Evolutionary conservation across 2,113 vertebrate genomes (phyloP).

Genomic region (Nerophis lumbriciformis): DNA sequence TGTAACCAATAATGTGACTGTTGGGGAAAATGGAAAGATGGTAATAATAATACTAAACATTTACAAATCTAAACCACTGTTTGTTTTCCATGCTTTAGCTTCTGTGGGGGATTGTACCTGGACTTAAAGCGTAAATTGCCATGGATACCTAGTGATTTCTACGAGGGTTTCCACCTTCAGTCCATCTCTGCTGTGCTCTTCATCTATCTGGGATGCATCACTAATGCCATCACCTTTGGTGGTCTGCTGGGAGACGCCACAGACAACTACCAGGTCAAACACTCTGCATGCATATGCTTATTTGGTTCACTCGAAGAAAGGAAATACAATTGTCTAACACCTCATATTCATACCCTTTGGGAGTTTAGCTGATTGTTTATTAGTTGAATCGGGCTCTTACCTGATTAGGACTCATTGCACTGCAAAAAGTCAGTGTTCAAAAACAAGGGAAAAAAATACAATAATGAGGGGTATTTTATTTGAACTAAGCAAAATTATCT

Average conservation of each 20-base stretch:
- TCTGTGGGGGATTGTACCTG: constrained; percentile 86
- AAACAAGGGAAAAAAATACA: too few species aligned
- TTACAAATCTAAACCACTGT: constrained; percentile 4
- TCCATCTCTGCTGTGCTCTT: constrained; percentile 94
- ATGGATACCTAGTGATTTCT: constrained; percentile 89
- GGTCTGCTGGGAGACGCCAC: constrained; percentile 94
- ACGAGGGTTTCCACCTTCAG: constrained; percentile 92
- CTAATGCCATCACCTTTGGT: constrained; percentile 95
- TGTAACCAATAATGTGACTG: too few species aligned
- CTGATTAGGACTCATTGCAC: too few species aligned
- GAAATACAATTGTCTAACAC: background rate
- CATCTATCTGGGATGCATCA: constrained; percentile 98
- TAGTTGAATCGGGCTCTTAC: too few species aligned
- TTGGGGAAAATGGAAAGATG: too few species aligned
- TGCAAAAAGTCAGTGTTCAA: too few species aligned
- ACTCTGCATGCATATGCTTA: background rate
- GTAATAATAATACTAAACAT: background rate
- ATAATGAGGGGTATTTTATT: too few species aligned
- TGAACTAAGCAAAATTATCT: too few species aligned
- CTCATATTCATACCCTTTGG: too few species aligned
- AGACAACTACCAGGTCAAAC: constrained; percentile 90
- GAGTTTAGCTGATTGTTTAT: too few species aligned
- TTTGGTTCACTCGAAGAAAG: background rate
- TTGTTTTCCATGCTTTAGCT: constrained; percentile 65
- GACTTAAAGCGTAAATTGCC: constrained; percentile 95